Evolutionary conservation across 2,888 invertebrate species (phyloP).

Genomic region (Macrophya annulata): DNA sequence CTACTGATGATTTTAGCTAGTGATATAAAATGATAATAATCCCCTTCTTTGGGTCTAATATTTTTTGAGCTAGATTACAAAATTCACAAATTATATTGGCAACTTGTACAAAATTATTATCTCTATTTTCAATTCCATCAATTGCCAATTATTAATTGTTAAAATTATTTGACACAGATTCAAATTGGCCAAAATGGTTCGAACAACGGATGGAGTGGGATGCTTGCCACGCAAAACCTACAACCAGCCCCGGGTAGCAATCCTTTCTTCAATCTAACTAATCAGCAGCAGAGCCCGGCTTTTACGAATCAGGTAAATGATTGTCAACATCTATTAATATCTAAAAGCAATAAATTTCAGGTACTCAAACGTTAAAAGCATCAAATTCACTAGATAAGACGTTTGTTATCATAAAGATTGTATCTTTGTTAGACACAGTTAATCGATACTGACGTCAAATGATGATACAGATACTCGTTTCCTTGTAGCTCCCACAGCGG

Average conservation of each 20-base stretch:
- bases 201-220: constrained; percentile 76
- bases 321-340: neutral
- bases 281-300: constrained; percentile 66
- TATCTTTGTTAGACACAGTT: neutral
- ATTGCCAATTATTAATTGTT: constrained; percentile 17
- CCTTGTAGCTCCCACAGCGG: constrained; percentile 79
- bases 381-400: neutral
- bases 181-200: constrained; percentile 71
- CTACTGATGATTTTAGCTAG: neutral
- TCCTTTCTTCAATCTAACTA: constrained; percentile 76
- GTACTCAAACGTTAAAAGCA: neutral
- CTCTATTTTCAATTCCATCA: neutral
- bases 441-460: constrained; percentile 1
- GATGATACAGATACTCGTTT: constrained; percentile 28
- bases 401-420: constrained; percentile 3
- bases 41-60: neutral
- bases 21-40: neutral
- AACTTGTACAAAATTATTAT: neutral
- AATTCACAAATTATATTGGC: neutral
- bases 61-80: neutral
- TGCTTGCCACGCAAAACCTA: constrained; percentile 74
- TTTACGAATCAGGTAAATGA: constrained; percentile 62
- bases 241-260: constrained; percentile 78
- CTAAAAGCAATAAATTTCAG: neutral
- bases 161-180: constrained; percentile 22